Base-by-base conservation (phyloP, 2,797 vertebrate species). In the Phataginus tricuspis region DNA sequence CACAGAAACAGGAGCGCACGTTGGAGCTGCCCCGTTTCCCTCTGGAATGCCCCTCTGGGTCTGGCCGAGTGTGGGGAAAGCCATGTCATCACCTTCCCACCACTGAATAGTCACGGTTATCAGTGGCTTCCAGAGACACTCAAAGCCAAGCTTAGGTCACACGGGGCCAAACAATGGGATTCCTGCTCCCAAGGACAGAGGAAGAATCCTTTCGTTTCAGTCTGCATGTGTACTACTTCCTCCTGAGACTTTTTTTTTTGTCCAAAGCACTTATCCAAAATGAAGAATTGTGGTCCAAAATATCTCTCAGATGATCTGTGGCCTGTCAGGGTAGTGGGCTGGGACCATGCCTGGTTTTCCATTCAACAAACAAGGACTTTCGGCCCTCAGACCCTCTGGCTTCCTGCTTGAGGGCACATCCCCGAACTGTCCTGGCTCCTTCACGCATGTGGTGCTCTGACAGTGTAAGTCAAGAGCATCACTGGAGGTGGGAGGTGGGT, bases 31-130 rank as follows among this genome's bases (percentile, higher is more conserved):
- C 83, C 39, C 4, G 51, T 57, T 92, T 80, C 71, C 71, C 71
- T 94, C 87, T 75, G 96, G 96, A 97, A 97, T 97, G 94, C 31
- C 94, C 97, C 96, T 95, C 74, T 31, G 86, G 85, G 29, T 55
- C 1, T 69, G 74, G 72, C 92, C 71, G 27, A 69, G 45, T 94
- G 63, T 77, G 86, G 80, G 97, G 96, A 97, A 97, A 74, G 85
- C 39, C 79, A 42, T 75, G 39, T 94, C 84, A 83, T 92, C 42
- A 2, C 83, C 86, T 79, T 95, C 66, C 92, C 55, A 15, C 39
- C 77, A 39, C 61, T 78, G 29, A 69, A 75, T 10, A 91, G 75
- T 80, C 75, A 89, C 57, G 25, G 75, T 42, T 93, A 77, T 74
- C 93, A 93, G 37, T 77, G 86, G 49, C 74, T 92, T 84, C 64